Evolutionary conservation across 2,888 invertebrate species (phyloP).

Genomic region (Drosophila suboccidentalis): DNA sequence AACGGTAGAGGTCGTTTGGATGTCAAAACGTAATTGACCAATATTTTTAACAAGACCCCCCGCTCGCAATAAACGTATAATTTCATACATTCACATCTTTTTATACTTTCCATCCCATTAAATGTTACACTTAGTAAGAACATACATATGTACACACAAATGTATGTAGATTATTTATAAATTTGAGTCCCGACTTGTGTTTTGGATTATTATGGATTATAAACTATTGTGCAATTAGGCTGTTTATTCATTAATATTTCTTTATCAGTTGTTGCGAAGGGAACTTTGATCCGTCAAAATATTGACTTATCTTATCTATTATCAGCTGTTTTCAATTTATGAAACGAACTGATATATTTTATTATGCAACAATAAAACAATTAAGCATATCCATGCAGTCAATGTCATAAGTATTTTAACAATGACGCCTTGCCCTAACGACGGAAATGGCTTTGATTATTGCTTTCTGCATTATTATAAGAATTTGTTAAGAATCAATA

Average conservation of each 20-base stretch:
- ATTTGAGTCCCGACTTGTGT: conserved; percentile 8
- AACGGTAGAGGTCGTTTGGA: conserved; percentile 71
- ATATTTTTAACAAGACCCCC: conserved; percentile 14
- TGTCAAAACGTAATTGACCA: conserved; percentile 58
- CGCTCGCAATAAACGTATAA: background rate
- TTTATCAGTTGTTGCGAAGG: conserved; percentile 6
- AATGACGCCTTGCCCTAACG: too few species aligned
- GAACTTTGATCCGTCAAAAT: conserved; percentile 33
- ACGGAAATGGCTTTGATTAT: too few species aligned
- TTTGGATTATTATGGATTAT: conserved; percentile 9
- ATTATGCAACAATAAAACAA: conserved; percentile 18
- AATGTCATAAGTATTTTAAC: too few species aligned
- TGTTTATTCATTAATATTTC: conserved; percentile 1
- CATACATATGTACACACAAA: background rate
- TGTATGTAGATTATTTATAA: conserved; percentile 1
- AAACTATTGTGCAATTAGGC: conserved; percentile 15
- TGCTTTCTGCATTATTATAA: too few species aligned
- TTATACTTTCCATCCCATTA: background rate
- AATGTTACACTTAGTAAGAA: background rate
- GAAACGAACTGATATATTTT: conserved; percentile 13
- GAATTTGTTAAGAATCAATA: too few species aligned
- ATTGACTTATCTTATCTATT: conserved; percentile 38
- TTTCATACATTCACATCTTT: background rate
- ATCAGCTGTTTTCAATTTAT: conserved; percentile 22
- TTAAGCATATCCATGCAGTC: background rate